Conservation (phyloP, 1,140 invertebrate species). For the Chrysopa pallens region DNA sequence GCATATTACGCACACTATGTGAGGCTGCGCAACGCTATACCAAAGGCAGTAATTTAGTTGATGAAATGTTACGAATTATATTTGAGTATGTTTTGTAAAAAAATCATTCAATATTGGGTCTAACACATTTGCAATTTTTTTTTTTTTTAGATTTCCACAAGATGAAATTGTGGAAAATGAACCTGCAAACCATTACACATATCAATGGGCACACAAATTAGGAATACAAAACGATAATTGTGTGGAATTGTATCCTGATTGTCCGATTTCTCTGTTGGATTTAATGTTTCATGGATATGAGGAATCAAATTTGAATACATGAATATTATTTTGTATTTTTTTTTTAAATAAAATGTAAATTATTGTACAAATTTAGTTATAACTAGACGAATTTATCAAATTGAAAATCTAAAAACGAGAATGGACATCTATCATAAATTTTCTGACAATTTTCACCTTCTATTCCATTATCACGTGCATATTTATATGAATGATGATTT, state of each 20-base stretch:
- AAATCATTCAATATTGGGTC: not conserved
- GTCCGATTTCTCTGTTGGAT: not conserved
- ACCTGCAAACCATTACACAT: not conserved
- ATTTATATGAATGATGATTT: too few relatives aligned
- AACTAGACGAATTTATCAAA: too few relatives aligned
- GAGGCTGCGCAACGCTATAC: conserved; percentile 28
- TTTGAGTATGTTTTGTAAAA: not conserved
- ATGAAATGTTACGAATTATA: not conserved
- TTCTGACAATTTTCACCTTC: too few relatives aligned
- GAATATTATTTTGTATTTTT: not conserved
- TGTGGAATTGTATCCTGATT: not conserved
- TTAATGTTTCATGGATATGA: not conserved
- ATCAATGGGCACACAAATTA: not conserved
- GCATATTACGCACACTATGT: conserved; percentile 46
- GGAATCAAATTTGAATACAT: not conserved
- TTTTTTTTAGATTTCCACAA: not conserved
- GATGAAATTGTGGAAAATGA: not conserved
- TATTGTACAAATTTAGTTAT: too few relatives aligned
- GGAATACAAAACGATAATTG: not conserved
- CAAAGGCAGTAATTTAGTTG: not conserved
- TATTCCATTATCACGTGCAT: too few relatives aligned
- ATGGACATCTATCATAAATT: too few relatives aligned
- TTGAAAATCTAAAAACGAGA: too few relatives aligned
- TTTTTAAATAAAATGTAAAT: too few relatives aligned
- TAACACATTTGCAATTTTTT: not conserved